Conservation (phyloP, 37 sponge, comb jelly and placozoan genomes). For the Agelas oroides region DNA sequence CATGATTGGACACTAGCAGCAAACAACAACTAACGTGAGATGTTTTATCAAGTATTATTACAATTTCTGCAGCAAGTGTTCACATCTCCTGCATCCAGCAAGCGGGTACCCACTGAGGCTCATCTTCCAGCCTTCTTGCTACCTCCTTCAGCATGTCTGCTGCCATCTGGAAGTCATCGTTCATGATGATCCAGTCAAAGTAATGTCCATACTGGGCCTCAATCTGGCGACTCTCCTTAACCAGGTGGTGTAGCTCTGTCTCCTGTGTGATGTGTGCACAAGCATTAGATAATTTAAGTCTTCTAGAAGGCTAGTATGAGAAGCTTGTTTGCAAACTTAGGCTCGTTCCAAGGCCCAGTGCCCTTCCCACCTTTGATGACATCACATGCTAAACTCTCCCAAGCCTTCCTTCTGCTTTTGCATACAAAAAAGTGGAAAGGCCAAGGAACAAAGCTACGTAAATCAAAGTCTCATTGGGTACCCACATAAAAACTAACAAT, state of each 20-base stretch:
- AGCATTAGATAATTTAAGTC: not conserved
- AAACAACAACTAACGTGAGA: too few species aligned
- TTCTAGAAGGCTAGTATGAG: too few species aligned
- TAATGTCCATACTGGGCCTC: slow-evolving; percentile 87
- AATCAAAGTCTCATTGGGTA: not conserved
- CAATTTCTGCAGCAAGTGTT: too few species aligned
- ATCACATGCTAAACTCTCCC: too few species aligned
- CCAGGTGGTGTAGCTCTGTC: slow-evolving; percentile 74
- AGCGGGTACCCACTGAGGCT: slow-evolving; percentile 92
- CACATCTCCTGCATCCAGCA: slow-evolving; percentile 53
- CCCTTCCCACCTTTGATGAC: too few species aligned
- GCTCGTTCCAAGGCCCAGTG: too few species aligned
- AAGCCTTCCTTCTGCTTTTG: too few species aligned
- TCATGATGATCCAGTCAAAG: slow-evolving; percentile 92
- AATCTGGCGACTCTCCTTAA: slow-evolving; percentile 62
- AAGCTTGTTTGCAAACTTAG: too few species aligned
- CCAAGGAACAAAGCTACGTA: not conserved
- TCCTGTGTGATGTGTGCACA: slow-evolving; percentile 68
- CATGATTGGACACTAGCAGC: too few species aligned
- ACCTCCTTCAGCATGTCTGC: slow-evolving; percentile 83
- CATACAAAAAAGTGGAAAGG: not conserved
- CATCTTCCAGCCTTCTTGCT: slow-evolving; percentile 64
- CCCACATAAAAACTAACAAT: too few species aligned
- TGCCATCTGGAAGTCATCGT: slow-evolving; percentile 86
- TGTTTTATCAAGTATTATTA: too few species aligned